phyloP scores from a whole-genome alignment of 2,888 invertebrate genomes.

The Coelogynopora nodosa region DNA sequence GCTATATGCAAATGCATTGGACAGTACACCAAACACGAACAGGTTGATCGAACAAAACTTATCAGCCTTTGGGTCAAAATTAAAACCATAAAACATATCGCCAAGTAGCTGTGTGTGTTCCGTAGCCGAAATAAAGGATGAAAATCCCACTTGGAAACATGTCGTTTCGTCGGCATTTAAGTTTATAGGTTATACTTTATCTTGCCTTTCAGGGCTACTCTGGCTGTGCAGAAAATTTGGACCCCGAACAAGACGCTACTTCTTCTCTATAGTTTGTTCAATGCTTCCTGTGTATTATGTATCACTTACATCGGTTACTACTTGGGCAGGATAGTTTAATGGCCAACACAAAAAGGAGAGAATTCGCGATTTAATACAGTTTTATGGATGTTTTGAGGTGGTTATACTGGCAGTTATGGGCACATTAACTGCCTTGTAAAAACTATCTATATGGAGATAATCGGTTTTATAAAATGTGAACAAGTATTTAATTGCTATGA shows the following conservation, averaged over 20 bases:
- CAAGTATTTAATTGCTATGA: background rate
- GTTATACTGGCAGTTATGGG: background rate
- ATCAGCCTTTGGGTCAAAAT: too few relatives aligned
- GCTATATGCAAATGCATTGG: background rate
- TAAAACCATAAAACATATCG: background rate
- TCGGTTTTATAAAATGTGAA: background rate
- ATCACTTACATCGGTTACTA: background rate
- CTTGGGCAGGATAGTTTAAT: background rate
- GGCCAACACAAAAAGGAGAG: background rate
- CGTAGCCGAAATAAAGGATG: background rate
- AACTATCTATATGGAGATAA: background rate
- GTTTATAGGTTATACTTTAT: background rate
- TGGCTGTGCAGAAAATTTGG: background rate
- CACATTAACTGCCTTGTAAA: background rate
- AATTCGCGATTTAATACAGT: background rate
- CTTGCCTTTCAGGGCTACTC: background rate
- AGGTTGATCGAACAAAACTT: background rate
- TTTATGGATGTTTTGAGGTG: background rate
- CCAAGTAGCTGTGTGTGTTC: background rate
- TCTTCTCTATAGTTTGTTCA: background rate
- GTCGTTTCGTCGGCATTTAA: constrained; percentile 5
- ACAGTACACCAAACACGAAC: background rate
- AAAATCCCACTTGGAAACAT: constrained; percentile 26
- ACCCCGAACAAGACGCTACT: background rate
- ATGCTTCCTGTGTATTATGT: background rate